phyloP scores from a whole-genome alignment of 2,888 invertebrate species.

The Pristionchus exspectatus region DNA sequence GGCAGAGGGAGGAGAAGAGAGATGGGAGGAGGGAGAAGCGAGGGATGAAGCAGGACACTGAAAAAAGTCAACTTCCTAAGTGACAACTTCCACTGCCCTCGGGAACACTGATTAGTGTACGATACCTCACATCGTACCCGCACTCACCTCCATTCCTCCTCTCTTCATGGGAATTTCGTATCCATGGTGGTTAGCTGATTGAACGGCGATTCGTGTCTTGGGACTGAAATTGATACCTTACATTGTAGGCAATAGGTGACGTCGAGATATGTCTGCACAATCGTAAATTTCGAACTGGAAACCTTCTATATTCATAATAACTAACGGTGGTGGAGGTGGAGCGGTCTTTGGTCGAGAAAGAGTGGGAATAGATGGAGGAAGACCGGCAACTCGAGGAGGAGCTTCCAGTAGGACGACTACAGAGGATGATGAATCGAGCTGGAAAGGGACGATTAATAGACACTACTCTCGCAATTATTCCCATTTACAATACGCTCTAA shows the following conservation, averaged over 20 bases:
- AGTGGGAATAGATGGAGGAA: conserved; percentile 15
- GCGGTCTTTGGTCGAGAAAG: conserved; percentile 31
- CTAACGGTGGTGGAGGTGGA: conserved; percentile 51
- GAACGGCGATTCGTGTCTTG: conserved; percentile 50
- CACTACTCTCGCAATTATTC: no score
- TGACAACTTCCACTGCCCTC: neutral
- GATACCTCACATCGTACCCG: neutral
- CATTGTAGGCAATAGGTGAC: no score
- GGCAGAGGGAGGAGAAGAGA: conserved; percentile 27
- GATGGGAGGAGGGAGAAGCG: neutral
- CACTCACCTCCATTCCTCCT: neutral
- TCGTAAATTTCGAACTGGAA: neutral
- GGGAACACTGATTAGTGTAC: neutral
- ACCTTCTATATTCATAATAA: neutral
- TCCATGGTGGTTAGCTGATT: conserved; percentile 43
- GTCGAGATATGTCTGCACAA: no score
- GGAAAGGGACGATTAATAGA: neutral
- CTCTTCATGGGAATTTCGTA: conserved; percentile 52
- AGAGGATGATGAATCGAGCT: conserved; percentile 20
- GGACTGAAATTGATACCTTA: conserved; percentile 13
- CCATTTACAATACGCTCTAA: no score
- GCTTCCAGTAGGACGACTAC: conserved; percentile 51
- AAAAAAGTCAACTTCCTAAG: neutral
- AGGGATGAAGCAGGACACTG: neutral
- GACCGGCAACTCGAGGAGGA: conserved; percentile 50